Percentiles rank a stretch among this genome's conserved stretches.
phyloP scores from a whole-genome alignment of 1,140 invertebrate species.

The Drosophila sulfurigaster region DNA sequence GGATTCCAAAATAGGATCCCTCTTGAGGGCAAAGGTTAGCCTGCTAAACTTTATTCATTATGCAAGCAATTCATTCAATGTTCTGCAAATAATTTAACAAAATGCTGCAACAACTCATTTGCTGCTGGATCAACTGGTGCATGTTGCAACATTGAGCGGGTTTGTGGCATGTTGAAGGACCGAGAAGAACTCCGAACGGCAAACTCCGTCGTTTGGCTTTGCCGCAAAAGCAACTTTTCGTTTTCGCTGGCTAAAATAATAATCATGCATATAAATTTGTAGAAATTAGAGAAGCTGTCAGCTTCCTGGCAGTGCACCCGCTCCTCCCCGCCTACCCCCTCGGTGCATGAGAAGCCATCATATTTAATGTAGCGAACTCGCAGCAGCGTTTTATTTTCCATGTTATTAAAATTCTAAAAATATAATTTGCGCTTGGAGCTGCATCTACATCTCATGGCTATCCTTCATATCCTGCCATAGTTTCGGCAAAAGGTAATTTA shows the following conservation, averaged over 20 bases:
- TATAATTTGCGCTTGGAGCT: constrained; percentile 56
- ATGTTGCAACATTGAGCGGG: not conserved
- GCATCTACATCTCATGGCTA: not conserved
- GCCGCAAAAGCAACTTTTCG: constrained; percentile 62
- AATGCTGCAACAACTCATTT: constrained; percentile 33
- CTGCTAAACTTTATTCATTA: constrained; percentile 8
- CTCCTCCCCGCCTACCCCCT: not conserved
- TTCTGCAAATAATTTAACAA: constrained; percentile 32
- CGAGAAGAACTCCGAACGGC: not conserved
- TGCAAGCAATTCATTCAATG: constrained; percentile 2
- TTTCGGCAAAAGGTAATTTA: constrained; percentile 75
- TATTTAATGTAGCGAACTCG: constrained; percentile 41
- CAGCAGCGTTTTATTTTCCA: constrained; percentile 48
- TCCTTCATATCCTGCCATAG: constrained; percentile 37
- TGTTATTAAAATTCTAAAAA: constrained; percentile 79
- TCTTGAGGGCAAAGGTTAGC: constrained; percentile 24
- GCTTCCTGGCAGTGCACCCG: constrained; percentile 3
- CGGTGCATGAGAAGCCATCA: not conserved
- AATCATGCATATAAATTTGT: constrained; percentile 75
- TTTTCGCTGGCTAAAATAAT: constrained; percentile 72
- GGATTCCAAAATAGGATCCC: constrained; percentile 69
- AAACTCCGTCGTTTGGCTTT: constrained; percentile 22
- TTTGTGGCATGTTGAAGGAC: not conserved
- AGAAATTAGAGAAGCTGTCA: constrained; percentile 41
- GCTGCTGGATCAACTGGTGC: constrained; percentile 48